phyloP scores from a whole-genome alignment of 2,888 invertebrate genomes.

The Caenorhabditis panamensis region DNA sequence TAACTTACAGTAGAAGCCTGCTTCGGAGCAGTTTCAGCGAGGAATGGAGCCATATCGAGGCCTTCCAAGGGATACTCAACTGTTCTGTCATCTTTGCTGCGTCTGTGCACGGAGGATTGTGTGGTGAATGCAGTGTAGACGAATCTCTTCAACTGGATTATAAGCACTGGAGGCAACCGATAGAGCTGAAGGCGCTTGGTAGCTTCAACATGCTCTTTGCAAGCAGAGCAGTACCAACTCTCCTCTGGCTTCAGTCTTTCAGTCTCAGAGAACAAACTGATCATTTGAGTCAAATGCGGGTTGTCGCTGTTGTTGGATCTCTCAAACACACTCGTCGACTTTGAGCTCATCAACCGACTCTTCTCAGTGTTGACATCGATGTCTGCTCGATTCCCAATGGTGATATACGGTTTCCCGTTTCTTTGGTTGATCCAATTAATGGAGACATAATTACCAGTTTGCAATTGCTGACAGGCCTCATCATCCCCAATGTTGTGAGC shows the following conservation, averaged over 20 bases:
- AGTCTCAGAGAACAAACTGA: conserved; percentile 83
- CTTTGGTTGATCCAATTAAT: conserved; percentile 83
- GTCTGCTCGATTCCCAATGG: conserved; percentile 80
- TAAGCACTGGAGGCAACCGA: conserved; percentile 81
- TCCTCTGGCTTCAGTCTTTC: conserved; percentile 83
- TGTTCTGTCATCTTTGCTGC: conserved; percentile 73
- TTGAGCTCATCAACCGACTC: conserved; percentile 17
- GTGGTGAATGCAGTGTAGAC: conserved; percentile 79
- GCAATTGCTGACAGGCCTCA: conserved; percentile 67
- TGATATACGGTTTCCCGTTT: conserved; percentile 81
- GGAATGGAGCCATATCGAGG: conserved; percentile 71
- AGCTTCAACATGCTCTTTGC: conserved; percentile 81
- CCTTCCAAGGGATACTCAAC: conserved; percentile 78
- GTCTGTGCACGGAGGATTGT: conserved; percentile 65
- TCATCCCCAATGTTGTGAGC: conserved; percentile 19
- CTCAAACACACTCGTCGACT: conserved; percentile 7
- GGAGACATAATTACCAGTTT: conserved; percentile 76
- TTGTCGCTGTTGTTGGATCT: conserved; percentile 19
- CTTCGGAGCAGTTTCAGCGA: conserved; percentile 71
- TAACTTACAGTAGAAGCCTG: conserved; percentile 64
- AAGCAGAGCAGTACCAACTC: conserved; percentile 82
- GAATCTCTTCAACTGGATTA: conserved; percentile 82
- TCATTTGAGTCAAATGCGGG: conserved; percentile 67
- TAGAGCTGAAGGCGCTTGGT: conserved; percentile 82
- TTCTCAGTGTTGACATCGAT: conserved; percentile 42